phyloP scores from a whole-genome alignment of 2,888 invertebrate genomes.

The Auanema freiburgensis region DNA sequence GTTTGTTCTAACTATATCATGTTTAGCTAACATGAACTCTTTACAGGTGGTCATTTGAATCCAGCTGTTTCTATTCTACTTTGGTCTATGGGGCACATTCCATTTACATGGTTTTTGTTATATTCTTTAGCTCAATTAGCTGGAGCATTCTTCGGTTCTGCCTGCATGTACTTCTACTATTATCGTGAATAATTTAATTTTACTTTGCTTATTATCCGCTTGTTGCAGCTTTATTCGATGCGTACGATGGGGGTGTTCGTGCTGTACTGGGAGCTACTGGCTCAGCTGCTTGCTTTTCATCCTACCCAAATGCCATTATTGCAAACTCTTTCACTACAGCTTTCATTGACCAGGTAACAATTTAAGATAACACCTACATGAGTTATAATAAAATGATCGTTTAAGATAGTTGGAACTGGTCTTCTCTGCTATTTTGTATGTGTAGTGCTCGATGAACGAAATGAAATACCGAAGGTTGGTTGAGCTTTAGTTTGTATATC shows the following conservation, averaged over 20 bases:
- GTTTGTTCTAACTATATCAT: constrained; percentile 10
- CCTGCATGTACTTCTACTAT: constrained; percentile 48
- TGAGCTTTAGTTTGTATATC: no score
- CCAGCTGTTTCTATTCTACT: constrained; percentile 49
- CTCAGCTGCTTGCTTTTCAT: constrained; percentile 50
- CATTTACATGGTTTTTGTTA: constrained; percentile 35
- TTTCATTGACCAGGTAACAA: constrained; percentile 48
- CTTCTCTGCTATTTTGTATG: constrained; percentile 53
- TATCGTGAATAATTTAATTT: constrained; percentile 3
- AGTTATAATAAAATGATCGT: background rate
- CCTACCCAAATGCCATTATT: constrained; percentile 47
- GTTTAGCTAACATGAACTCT: background rate
- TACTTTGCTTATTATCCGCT: no score
- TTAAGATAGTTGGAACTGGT: constrained; percentile 55
- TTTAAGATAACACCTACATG: no score
- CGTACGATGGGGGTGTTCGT: constrained; percentile 44
- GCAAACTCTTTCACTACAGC: constrained; percentile 33
- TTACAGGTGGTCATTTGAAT: constrained; percentile 48
- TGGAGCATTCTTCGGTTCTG: constrained; percentile 50
- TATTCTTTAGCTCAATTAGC: constrained; percentile 41
- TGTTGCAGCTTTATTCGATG: constrained; percentile 31
- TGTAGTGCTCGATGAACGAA: constrained; percentile 52
- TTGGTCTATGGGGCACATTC: constrained; percentile 45
- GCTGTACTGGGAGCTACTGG: constrained; percentile 37
- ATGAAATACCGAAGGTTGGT: constrained; percentile 48